Evolutionary conservation across 2,888 invertebrate species (phyloP), one percentile per base, ranked within the genome.

Genomic region (Ophion ellenae): DNA sequence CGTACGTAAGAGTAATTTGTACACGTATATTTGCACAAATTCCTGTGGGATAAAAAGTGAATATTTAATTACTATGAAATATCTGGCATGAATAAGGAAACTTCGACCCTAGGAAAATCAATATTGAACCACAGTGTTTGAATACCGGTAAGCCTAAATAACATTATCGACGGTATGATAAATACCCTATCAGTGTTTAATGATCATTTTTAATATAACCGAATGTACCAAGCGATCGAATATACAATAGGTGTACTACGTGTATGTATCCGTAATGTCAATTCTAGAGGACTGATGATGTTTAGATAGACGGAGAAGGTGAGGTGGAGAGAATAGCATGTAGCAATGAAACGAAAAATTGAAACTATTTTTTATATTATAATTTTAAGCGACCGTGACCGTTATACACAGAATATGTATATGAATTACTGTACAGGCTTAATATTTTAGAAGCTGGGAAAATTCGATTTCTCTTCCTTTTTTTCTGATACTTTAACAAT

Each of bases 301-400:
- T 69, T 64, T 64, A 73, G 75, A 24, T 36, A 59, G 14, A 59
- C 28, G 57, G 47, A 63, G 59, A 76, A n/a, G 47, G 63, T 64
- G 79, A 73, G 36, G 53, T 9, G 28, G 63, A 53, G 66, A 53
- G 36, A 67, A 59, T 77, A 67, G 69, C 17, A 20, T 69, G 57
- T 86, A 86, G 78, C 36, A 17, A 67, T 75, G 71, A 63, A 82
- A 82, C 47, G 11, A 76, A 78, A 84, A 84, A 83, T 84, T 86
- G 32, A 73, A 82, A 81, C 86, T 86, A 86, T 86, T 86, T 86
- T 86, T 86, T 86, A 86, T 86, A 86, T 86, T 86, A 84, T 86
- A 82, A 86, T 86, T 86, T 86, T 84, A 86, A 82, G 86, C 84
- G 66, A 84, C 61, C 77, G 75, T 82, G 76, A 76, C 79, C 81